Conservation (phyloP, 2,113 vertebrate species). For the Jacana jacana region DNA sequence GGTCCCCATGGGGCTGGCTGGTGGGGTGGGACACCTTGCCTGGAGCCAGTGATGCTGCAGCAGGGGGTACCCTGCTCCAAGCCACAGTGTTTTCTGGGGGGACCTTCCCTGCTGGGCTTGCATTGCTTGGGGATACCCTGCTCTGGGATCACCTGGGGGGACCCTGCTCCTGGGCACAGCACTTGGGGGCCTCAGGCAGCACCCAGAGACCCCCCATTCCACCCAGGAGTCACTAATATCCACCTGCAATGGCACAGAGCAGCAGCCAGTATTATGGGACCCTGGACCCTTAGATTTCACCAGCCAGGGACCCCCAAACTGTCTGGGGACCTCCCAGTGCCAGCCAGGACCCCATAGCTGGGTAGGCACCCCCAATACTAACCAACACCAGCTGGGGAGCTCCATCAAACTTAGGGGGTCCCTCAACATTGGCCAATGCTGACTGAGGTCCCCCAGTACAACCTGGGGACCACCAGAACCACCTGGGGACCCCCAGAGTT, state of each 20-base stretch:
- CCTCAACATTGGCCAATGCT: not conserved
- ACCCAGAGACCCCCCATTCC: not conserved
- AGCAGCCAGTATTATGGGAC: accelerated
- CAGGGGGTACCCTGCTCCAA: not conserved
- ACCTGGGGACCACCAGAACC: too few species aligned
- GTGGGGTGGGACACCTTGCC: too few species aligned
- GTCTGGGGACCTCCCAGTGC: too few species aligned
- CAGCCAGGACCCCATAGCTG: not conserved
- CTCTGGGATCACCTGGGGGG: not conserved
- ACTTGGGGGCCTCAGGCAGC: not conserved
- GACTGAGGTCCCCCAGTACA: too few species aligned
- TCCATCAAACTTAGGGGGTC: not conserved
- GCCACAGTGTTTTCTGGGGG: accelerated
- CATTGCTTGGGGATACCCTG: not conserved
- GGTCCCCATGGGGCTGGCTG: not conserved
- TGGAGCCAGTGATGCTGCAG: not conserved
- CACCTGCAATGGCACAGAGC: accelerated
- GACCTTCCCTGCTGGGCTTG: not conserved
- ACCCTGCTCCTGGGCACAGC: not conserved
- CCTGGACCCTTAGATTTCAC: not conserved
- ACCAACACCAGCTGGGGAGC: too few species aligned
- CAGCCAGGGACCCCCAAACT: not conserved
- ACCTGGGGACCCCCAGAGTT: not conserved
- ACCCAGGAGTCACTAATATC: not conserved
- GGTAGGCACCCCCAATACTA: not conserved